A percentile compares a stretch with the other conserved stretches of the same genome.
Conservation (phyloP, 2,888 invertebrate genomes). For the Danaus chrysippus region DNA sequence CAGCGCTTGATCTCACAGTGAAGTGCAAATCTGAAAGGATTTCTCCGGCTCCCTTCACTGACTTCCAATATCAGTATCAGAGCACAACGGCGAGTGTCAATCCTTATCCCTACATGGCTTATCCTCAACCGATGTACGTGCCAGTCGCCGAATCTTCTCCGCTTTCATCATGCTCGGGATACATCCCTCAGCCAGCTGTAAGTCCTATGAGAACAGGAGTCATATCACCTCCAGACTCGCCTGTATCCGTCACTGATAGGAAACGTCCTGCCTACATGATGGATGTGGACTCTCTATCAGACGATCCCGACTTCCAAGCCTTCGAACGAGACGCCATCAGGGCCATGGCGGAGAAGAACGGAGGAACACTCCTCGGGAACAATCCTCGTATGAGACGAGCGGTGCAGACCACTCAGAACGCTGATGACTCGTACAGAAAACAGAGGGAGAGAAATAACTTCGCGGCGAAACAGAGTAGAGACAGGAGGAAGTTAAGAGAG, state of each 20-base stretch:
- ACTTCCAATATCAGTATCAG: conserved; percentile 21
- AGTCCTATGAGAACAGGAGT: conserved; percentile 29
- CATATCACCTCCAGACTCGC: conserved; percentile 35
- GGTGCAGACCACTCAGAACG: conserved; percentile 53
- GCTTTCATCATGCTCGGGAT: conserved; percentile 32
- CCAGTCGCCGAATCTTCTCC: conserved; percentile 34
- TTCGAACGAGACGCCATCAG: conserved; percentile 84
- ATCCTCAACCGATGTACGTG: conserved; percentile 27
- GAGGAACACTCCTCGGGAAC: conserved; percentile 73
- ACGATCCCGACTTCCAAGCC: conserved; percentile 82
- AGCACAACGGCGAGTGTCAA: conserved; percentile 22
- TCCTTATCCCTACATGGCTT: conserved; percentile 26
- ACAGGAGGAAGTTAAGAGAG: conserved; percentile 92
- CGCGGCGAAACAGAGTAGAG: conserved; percentile 96
- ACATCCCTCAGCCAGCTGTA: conserved; percentile 23
- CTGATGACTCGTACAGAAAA: conserved; percentile 92
- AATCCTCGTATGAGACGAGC: conserved; percentile 87
- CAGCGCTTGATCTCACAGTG: conserved; percentile 52
- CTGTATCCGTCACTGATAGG: conserved; percentile 29
- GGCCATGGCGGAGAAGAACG: conserved; percentile 82
- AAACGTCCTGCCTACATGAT: conserved; percentile 65
- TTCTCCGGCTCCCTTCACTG: conserved; percentile 33
- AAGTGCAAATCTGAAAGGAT: conserved; percentile 35
- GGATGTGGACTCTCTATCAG: conserved; percentile 57
- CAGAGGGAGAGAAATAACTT: conserved; percentile 94